Percentiles rank a stretch among this genome's conserved stretches.
These are phyloP conservation scores for Tympanuchus pallidicinctus DNA, from an alignment of 2,113 vertebrate genomes.

Conservation along the genomic window DNA sequence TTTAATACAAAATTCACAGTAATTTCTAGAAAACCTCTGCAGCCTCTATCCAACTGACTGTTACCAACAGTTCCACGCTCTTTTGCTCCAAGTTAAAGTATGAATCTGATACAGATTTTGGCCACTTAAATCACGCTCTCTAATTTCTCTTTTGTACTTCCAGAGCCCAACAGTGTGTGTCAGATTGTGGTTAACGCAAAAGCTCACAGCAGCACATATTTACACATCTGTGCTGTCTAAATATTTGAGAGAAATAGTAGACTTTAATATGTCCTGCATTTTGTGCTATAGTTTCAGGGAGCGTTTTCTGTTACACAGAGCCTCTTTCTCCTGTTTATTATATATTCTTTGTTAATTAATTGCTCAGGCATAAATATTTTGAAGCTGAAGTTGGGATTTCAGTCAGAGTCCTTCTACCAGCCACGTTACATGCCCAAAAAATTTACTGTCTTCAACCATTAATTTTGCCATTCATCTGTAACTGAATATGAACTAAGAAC, in stretches of 20 bases:
- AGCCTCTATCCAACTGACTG: background rate
- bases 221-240: slow-evolving; percentile 51
- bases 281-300: slow-evolving; percentile 41
- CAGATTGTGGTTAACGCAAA: slow-evolving; percentile 8
- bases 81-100: background rate
- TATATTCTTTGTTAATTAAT: slow-evolving; percentile 9
- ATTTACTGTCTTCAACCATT: fast-evolving
- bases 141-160: slow-evolving; percentile 18
- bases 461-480: background rate
- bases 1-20: slow-evolving; percentile 1
- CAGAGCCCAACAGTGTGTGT: slow-evolving; percentile 31
- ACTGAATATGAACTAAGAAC: fast-evolving
- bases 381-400: background rate
- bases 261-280: slow-evolving; percentile 17
- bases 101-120: slow-evolving; percentile 51
- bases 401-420: background rate
- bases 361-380: background rate
- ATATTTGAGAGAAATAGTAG: slow-evolving; percentile 61
- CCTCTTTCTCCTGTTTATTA: background rate
- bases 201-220: slow-evolving; percentile 31
- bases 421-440: background rate
- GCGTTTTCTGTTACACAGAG: background rate
- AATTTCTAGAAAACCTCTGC: background rate
- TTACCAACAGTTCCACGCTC: background rate
- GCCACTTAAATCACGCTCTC: background rate